Evolutionary conservation across 2,113 vertebrate genomes (phyloP).

Genomic region (Urocitellus parryii): DNA sequence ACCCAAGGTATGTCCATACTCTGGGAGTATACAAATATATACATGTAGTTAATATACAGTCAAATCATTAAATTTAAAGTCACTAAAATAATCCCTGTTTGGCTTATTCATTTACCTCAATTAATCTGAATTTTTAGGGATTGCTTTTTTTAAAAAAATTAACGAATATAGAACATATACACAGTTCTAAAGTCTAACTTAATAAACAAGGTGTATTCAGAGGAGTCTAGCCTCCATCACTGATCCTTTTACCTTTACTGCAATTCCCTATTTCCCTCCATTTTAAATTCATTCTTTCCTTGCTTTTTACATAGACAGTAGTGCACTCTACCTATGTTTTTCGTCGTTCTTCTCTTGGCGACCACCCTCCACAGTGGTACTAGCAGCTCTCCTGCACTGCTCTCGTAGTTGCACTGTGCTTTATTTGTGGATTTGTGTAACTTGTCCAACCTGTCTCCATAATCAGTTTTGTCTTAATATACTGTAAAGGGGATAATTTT

Average conservation of each 20-base stretch:
- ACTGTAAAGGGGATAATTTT: neutral
- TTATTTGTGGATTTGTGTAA: neutral
- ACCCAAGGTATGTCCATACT: neutral
- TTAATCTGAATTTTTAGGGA: constrained; percentile 18
- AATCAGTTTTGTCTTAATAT: neutral
- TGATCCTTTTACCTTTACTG: neutral
- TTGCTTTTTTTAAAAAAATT: neutral
- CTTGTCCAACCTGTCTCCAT: neutral
- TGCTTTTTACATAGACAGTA: neutral
- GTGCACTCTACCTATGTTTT: neutral
- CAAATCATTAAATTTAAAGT: constrained; percentile 4
- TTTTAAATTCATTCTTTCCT: neutral
- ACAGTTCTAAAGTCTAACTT: neutral
- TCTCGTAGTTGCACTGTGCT: neutral
- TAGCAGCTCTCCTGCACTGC: neutral
- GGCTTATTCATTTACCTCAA: neutral
- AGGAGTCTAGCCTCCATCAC: neutral
- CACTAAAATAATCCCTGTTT: neutral
- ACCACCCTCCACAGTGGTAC: neutral
- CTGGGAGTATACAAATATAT: neutral
- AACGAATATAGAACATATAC: neutral
- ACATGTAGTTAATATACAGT: neutral
- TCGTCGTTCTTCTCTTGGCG: neutral
- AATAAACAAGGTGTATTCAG: neutral
- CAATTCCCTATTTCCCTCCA: neutral